Evolutionary conservation across 2,113 vertebrate species (phyloP).

Genomic region (Anolis sagrei): DNA sequence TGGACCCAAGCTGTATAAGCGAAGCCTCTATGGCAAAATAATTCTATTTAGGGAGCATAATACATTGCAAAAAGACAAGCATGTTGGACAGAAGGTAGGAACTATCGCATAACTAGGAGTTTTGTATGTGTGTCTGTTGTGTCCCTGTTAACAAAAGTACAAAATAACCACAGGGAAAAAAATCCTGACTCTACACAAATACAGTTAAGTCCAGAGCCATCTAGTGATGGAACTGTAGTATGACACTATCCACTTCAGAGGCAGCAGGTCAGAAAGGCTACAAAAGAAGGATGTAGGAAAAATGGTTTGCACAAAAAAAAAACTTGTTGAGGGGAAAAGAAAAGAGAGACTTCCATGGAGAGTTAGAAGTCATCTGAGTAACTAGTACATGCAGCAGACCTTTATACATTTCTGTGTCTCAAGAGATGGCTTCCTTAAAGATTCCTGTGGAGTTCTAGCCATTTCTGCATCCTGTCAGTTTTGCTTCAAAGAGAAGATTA

Average conservation of each 20-base stretch:
- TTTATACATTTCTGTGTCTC: not conserved
- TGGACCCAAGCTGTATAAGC: no score
- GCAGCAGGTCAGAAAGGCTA: not conserved
- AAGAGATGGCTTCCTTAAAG: not conserved
- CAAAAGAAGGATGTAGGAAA: not conserved
- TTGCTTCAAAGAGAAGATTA: not conserved
- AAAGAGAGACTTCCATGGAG: no score
- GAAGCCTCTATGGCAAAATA: no score
- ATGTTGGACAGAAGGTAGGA: not conserved
- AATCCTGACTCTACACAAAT: not conserved
- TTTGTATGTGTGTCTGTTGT: no score
- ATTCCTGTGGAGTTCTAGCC: no score
- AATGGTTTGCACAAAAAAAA: no score
- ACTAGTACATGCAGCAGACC: no score
- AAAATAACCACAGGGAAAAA: not conserved
- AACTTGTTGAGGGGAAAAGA: not conserved
- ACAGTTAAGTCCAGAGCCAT: not conserved
- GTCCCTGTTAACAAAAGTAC: no score
- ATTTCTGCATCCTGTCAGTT: not conserved
- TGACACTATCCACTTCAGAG: not conserved
- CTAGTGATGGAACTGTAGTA: not conserved
- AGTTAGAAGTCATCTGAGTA: not conserved
- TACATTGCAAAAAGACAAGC: not conserved
- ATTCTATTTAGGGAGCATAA: not conserved
- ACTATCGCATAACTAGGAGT: not conserved